Evolutionary conservation across 2,797 vertebrate genomes (phyloP), one percentile per base, ranked within the genome.

Genomic region (Leptatherina wallacei): DNA sequence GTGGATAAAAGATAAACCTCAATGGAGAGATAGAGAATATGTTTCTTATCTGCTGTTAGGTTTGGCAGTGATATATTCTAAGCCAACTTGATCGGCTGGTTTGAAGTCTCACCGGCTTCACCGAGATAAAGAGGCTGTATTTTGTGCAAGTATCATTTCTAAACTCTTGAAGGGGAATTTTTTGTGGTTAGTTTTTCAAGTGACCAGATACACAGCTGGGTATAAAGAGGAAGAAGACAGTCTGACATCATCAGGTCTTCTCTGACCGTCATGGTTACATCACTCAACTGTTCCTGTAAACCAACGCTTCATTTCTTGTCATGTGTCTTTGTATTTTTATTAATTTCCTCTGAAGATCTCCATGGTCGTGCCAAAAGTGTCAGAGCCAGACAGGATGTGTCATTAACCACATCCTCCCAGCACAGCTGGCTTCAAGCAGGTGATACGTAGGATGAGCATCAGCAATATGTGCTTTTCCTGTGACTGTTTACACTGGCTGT

Each of bases 371-470:
- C 42, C 16, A 47, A 9, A 14, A 18, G 42, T 47, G 42, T 47
- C 18, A 49, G 30, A 6, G 70, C 61, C 11, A 9, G 49, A 52
- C 22, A 6, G 86, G 80, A 88, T 84, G 75, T 78, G 64, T 78
- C 78, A 73, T 32, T 87, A 70, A 85, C 58, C 71, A 82, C 70
- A 83, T 89, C 73, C 81, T 29, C 61, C 82, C 64, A 63, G 44
- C 56, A 65, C 44, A 82, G 67, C 71, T 83, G 65, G 18, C 5
- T 52, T 11, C 44, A 38, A 61, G 56, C 66, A 75, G 73, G 56
- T 67, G 63, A 86, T 58, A 52, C 8, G 18, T 16, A 13, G 32
- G 24, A 54, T 42, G 40, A 69, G 59, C 61, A 16, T n/a, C 3
- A 52, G 20, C 38, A 74, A 42, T 56, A 22, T 66, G 54, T 47